Evolutionary conservation across 2,797 vertebrate genomes (phyloP), one percentile per base, ranked within the genome.

Genomic region (Sebastes hubbsi): DNA sequence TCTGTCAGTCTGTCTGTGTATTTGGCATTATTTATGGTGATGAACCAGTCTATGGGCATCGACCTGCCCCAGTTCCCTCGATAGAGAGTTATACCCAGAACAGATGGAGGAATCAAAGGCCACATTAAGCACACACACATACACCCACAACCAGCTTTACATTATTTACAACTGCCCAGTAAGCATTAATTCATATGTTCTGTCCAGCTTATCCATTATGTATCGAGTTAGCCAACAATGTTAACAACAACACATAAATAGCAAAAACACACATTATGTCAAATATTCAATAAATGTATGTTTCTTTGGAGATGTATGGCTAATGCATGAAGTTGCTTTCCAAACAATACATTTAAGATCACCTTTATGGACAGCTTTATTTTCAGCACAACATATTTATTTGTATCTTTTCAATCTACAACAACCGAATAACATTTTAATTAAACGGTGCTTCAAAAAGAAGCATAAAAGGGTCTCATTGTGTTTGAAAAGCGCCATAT

Each of bases 41-140:
- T 81, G 63, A 78, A 65, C 72, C 66, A 46, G 54, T 71, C 62
- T 81, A 36, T 70, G 78, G 25, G 5, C 72, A 71, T 62, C 29
- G 61, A 78, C 73, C 81, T 88, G 88, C 63, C 88, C 89, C 80
- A 88, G 34, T 85, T 92, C 61, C 80, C 75, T 52, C 54, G 56
- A 73, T 68, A 56, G 68, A 68, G 59, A 82, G 75, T 76, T 58
- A 46, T 46, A 79, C 72, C 64, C 67, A 70, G 20, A 91, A 75
- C 92, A 94, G 91, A 93, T 92, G 92, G 90, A 83, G 25, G 72
- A 87, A 87, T 88, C 88, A 90, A 81, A 90, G 82, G 78, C 80
- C 79, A 76, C 5, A 63, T 78, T 52, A 80, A 0, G 34, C 42
- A 56, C 72, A 59, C 59, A 55, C 72, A 76, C n/a, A 80, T 8